Conservation (phyloP, 2,888 invertebrate species). For the Synergus itoensis region DNA sequence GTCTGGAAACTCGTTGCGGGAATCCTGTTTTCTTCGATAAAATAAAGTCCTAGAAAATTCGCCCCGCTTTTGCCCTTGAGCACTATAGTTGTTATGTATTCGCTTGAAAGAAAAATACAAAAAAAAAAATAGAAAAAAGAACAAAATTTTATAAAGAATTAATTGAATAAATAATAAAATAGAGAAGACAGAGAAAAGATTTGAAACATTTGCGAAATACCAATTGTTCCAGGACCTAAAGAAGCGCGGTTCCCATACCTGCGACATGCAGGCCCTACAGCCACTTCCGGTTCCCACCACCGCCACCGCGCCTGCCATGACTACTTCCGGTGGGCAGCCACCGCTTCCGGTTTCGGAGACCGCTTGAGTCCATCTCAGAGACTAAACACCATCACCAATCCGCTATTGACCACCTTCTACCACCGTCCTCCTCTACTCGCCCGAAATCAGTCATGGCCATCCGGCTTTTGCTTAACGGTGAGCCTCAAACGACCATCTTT, state of each 20-base stretch:
- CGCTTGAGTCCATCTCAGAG: constrained; percentile 72
- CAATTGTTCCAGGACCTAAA: constrained; percentile 77
- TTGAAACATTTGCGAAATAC: constrained; percentile 70
- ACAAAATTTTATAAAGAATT: constrained; percentile 27
- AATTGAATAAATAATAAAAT: background rate
- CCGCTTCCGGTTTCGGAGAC: constrained; percentile 72
- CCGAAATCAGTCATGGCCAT: constrained; percentile 66
- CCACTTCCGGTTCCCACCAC: constrained; percentile 74
- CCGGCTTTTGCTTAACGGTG: constrained; percentile 73
- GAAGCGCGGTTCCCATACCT: constrained; percentile 77
- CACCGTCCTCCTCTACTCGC: constrained; percentile 65
- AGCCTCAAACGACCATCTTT: constrained; percentile 61
- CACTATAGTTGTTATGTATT: constrained; percentile 25
- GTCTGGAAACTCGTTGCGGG: constrained; percentile 27
- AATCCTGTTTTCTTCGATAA: constrained; percentile 33
- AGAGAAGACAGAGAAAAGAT: constrained; percentile 55
- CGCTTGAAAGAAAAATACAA: constrained; percentile 9
- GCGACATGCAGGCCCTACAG: constrained; percentile 77
- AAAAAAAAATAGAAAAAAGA: constrained; percentile 44
- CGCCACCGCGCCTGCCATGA: constrained; percentile 71
- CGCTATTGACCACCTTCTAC: constrained; percentile 59
- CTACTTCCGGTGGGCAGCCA: constrained; percentile 73
- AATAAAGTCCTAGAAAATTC: constrained; percentile 19
- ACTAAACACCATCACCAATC: constrained; percentile 61
- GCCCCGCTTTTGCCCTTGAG: constrained; percentile 9